These are phyloP conservation scores for Dasypogon diadema DNA, from an alignment of 2,888 invertebrate species.

Conservation along the genomic window DNA sequence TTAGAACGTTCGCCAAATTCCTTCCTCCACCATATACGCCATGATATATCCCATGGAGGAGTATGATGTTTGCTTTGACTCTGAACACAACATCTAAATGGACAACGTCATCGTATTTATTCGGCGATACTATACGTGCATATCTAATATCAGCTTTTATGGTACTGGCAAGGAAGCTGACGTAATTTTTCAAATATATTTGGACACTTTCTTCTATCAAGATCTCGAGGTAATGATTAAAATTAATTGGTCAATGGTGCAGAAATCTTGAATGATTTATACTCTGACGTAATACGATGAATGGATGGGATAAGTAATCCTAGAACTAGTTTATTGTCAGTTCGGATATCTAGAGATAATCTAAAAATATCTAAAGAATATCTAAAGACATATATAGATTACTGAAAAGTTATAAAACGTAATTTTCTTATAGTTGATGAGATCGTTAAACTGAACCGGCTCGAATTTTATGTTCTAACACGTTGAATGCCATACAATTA, in stretches of 20 bases:
- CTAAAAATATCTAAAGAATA: too few species aligned
- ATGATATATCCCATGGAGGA: background rate
- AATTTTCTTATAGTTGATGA: too few species aligned
- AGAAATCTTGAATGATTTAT: constrained; percentile 20
- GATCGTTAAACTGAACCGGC: too few species aligned
- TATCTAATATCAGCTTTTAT: constrained; percentile 29
- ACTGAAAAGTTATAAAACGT: too few species aligned
- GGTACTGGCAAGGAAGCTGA: constrained; percentile 20
- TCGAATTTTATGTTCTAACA: too few species aligned
- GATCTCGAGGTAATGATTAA: constrained; percentile 31
- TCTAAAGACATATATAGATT: too few species aligned
- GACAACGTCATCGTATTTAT: constrained; percentile 4
- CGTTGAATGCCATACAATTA: too few species aligned
- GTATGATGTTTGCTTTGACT: background rate
- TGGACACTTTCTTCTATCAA: constrained; percentile 8
- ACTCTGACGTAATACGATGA: too few species aligned
- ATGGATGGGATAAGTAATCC: too few species aligned
- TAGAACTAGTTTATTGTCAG: too few species aligned
- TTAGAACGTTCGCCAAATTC: constrained; percentile 47
- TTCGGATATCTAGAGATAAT: too few species aligned
- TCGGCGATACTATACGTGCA: constrained; percentile 14
- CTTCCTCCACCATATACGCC: constrained; percentile 4
- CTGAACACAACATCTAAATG: constrained; percentile 3
- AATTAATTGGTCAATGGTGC: constrained; percentile 40
- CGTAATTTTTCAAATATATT: constrained; percentile 45